Evolutionary conservation across 2,797 vertebrate genomes (phyloP).

Genomic region (Vultur gryphus): DNA sequence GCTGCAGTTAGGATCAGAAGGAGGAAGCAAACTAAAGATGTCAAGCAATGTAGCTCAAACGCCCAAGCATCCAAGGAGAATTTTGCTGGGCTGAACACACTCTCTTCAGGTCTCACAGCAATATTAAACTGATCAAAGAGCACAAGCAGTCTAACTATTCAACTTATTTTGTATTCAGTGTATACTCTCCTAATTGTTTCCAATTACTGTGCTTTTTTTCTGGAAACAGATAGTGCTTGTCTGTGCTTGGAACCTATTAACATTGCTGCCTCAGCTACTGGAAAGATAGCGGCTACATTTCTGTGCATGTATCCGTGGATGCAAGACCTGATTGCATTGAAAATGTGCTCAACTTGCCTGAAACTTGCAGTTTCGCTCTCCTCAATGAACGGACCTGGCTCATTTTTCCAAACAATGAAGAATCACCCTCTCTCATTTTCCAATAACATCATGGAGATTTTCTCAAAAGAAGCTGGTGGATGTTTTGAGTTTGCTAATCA

Average conservation of each 20-base stretch:
- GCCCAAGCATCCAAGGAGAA: neutral
- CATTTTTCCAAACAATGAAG: neutral
- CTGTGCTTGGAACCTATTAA: constrained; percentile 8
- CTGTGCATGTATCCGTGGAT: neutral
- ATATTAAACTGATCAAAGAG: neutral
- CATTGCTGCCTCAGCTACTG: neutral
- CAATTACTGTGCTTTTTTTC: constrained; percentile 10
- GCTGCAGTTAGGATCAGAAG: neutral
- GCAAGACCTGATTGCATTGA: neutral
- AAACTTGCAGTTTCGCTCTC: neutral
- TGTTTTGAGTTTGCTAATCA: neutral
- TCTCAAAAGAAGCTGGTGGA: neutral
- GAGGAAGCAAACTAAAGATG: neutral
- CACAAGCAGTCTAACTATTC: neutral
- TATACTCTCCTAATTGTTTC: constrained; percentile 23
- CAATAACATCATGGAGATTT: neutral
- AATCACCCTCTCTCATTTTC: neutral
- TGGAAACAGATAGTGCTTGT: neutral
- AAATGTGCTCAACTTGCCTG: neutral
- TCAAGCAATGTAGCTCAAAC: neutral
- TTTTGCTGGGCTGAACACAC: neutral
- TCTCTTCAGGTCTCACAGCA: neutral
- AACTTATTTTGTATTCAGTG: neutral
- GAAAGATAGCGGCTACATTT: neutral
- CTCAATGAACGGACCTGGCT: neutral